A percentile compares a stretch with the other conserved stretches of the same genome.
Conservation (phyloP, 2,797 vertebrate species). For the Molossus alvarezi region DNA sequence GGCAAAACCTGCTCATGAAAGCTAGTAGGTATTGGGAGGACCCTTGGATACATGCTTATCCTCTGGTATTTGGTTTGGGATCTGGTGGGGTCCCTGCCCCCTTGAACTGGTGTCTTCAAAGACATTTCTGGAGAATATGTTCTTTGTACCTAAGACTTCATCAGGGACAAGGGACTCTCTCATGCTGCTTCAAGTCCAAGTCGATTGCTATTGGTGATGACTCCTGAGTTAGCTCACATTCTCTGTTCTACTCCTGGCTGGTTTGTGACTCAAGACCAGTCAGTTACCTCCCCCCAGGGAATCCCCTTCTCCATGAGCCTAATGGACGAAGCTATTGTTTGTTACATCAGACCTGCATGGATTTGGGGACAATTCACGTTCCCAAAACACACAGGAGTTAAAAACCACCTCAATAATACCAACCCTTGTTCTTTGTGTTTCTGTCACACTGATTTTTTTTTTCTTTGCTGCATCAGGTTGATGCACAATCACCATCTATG, state of each 20-base stretch:
- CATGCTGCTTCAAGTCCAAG: not conserved
- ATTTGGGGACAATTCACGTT: not conserved
- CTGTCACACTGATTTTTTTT: not conserved
- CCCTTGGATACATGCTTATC: not conserved
- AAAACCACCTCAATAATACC: not conserved
- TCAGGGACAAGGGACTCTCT: not conserved
- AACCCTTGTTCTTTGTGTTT: not conserved
- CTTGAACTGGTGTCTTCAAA: not conserved
- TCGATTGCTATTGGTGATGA: not conserved
- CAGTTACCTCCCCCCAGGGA: not conserved
- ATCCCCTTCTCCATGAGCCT: not conserved
- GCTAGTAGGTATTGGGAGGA: rapidly evolving
- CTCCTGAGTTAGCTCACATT: not conserved
- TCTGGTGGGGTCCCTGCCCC: not conserved
- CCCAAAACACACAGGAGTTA: not conserved
- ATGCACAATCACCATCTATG: not conserved
- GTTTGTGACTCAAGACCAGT: not conserved
- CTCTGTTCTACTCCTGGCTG: not conserved
- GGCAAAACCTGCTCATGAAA: not conserved
- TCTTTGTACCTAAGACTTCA: not conserved
- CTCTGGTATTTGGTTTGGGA: not conserved
- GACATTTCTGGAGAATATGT: not conserved
- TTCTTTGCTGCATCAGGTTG: not conserved
- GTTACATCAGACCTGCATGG: not conserved
- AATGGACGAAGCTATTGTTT: not conserved